Evolutionary conservation across 2,888 invertebrate species (phyloP).

Genomic region (Tenthredo notha): DNA sequence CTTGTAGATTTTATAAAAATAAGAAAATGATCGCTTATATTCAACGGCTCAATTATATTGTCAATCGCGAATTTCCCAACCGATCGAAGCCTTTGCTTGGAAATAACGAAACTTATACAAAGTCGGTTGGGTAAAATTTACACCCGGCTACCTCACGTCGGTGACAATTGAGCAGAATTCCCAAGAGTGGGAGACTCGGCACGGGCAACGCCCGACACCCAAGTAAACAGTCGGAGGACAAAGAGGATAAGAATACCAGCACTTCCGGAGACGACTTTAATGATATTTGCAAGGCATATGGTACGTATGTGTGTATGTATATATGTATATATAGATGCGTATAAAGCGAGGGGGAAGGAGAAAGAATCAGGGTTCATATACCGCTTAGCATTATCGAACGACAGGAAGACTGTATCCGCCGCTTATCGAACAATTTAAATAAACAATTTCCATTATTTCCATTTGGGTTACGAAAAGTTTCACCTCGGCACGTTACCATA

Average conservation of each 20-base stretch:
- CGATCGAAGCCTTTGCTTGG: neutral
- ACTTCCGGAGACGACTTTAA: slow-evolving; percentile 28
- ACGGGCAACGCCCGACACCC: neutral
- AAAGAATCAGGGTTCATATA: slow-evolving; percentile 9
- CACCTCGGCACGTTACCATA: slow-evolving; percentile 19
- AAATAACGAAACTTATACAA: neutral
- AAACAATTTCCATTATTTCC: neutral
- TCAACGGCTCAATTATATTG: neutral
- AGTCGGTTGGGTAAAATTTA: neutral
- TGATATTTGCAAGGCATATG: slow-evolving; percentile 27
- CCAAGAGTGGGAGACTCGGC: neutral
- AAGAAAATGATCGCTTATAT: neutral
- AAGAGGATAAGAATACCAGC: slow-evolving; percentile 23
- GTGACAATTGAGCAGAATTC: neutral
- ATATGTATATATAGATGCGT: neutral
- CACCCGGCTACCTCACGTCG: neutral
- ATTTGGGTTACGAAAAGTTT: slow-evolving; percentile 1
- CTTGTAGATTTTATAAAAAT: neutral
- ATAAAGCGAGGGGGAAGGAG: neutral
- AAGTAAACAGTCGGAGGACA: neutral
- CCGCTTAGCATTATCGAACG: slow-evolving; percentile 27
- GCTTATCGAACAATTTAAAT: slow-evolving; percentile 37
- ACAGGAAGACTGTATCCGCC: slow-evolving; percentile 31
- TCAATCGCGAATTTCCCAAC: neutral
- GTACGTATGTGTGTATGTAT: neutral